phyloP scores from a whole-genome alignment of 2,888 invertebrate species.

The Spisula subtruncata region DNA sequence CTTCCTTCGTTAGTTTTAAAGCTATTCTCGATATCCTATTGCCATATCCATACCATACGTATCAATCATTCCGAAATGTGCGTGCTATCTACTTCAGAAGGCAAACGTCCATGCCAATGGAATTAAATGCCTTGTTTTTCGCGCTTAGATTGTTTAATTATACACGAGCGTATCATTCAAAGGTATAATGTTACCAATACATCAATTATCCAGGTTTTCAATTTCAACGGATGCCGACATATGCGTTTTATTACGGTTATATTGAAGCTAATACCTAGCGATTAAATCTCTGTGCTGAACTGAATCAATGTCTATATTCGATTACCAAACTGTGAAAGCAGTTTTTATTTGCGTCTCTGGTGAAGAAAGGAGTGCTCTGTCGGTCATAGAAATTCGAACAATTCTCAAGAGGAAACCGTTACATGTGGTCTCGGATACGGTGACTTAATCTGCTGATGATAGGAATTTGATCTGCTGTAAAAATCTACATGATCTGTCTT shows the following conservation, averaged over 20 bases:
- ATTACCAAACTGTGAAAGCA: constrained; percentile 11
- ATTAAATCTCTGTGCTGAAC: not conserved
- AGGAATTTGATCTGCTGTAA: no score
- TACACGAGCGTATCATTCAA: not conserved
- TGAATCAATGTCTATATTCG: not conserved
- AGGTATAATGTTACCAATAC: not conserved
- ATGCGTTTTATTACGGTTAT: not conserved
- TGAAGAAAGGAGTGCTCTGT: not conserved
- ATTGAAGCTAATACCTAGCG: not conserved
- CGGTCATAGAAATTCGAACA: not conserved
- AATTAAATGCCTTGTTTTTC: not conserved
- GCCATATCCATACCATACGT: no score
- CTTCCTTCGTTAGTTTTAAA: no score
- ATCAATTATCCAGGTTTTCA: constrained; percentile 26
- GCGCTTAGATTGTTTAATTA: not conserved
- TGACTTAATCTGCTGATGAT: no score
- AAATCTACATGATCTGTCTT: no score
- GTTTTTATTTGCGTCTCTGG: not conserved
- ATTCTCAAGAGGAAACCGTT: not conserved
- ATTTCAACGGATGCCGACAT: constrained; percentile 4
- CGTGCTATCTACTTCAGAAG: not conserved
- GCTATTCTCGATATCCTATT: no score
- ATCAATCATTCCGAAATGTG: not conserved
- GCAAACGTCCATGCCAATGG: not conserved
- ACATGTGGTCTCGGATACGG: not conserved